Percentiles rank a stretch among this genome's conserved stretches.
Evolutionary conservation across 2,888 invertebrate species (phyloP).

Genomic region (Diplazon laetatorius): DNA sequence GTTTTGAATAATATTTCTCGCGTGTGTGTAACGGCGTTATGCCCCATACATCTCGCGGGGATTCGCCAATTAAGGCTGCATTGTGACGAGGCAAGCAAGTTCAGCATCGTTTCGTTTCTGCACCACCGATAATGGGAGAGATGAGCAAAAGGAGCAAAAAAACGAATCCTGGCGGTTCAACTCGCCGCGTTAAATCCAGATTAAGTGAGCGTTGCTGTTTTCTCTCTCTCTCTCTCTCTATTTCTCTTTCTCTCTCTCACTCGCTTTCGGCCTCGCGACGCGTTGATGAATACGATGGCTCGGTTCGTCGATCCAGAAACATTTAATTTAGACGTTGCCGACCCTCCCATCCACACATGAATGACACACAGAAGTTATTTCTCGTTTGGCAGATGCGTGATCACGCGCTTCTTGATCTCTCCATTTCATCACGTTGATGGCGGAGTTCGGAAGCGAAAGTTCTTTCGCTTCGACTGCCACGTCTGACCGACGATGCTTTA

Average conservation of each 20-base stretch:
- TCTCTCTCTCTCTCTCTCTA: constrained; percentile 13
- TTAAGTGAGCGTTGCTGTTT: constrained; percentile 69
- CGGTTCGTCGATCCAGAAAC: constrained; percentile 77
- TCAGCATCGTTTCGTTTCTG: constrained; percentile 19
- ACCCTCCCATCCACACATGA: constrained; percentile 28
- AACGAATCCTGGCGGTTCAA: constrained; percentile 68
- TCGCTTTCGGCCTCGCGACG: constrained; percentile 66
- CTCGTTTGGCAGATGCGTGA: constrained; percentile 36
- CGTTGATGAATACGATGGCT: constrained; percentile 69
- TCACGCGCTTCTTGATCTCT: constrained; percentile 50
- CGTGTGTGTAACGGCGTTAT: constrained; percentile 26
- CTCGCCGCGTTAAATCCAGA: constrained; percentile 75
- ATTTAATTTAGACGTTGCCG: constrained; percentile 77
- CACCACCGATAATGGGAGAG: constrained; percentile 8
- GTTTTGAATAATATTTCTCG: constrained; percentile 12
- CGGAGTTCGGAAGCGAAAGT: constrained; percentile 36
- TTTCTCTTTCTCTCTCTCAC: constrained; percentile 8
- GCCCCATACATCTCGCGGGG: constrained; percentile 45
- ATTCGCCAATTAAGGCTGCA: constrained; percentile 77
- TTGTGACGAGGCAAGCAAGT: constrained; percentile 55
- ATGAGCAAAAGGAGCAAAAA: constrained; percentile 66
- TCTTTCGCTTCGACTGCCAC: constrained; percentile 14
- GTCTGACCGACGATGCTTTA: constrained; percentile 32
- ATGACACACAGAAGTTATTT: constrained; percentile 30
- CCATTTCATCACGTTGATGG: constrained; percentile 32